Conservation (phyloP, 2,888 invertebrate genomes). For the Heliconius ethilla region DNA sequence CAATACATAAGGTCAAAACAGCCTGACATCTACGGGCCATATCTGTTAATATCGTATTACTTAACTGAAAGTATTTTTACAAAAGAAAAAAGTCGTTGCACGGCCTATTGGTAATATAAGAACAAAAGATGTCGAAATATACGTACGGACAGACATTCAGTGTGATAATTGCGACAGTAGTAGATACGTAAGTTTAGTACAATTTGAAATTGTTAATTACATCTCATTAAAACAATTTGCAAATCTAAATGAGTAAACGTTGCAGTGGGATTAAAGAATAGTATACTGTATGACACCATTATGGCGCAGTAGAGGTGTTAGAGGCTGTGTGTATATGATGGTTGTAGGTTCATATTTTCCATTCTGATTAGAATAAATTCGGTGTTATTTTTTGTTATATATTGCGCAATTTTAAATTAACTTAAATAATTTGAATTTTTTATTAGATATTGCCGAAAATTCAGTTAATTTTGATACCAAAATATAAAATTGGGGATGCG, state of each 20-base stretch:
- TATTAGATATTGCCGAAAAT: neutral
- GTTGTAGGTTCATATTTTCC: neutral
- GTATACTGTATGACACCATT: neutral
- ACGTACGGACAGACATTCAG: constrained; percentile 32
- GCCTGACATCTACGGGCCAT: neutral
- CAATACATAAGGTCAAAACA: constrained; percentile 9
- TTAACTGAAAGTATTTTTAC: constrained; percentile 3
- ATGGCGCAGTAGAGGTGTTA: neutral
- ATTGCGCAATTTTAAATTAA: too few relatives aligned
- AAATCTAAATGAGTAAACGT: neutral
- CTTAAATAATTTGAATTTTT: neutral
- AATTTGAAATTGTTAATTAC: constrained; percentile 18
- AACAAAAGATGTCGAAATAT: constrained; percentile 42
- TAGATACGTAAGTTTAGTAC: constrained; percentile 20
- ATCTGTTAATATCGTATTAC: neutral
- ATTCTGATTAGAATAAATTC: neutral
- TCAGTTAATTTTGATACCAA: neutral
- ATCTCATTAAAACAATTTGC: neutral
- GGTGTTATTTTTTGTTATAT: neutral
- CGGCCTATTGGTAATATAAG: constrained; percentile 35
- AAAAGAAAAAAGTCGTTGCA: constrained; percentile 27
- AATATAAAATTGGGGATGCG: too few relatives aligned
- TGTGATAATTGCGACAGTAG: constrained; percentile 36
- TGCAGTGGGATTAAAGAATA: neutral
- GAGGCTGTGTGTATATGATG: neutral